Conservation (phyloP, 2,797 vertebrate genomes). For the Gymnodraco acuticeps region DNA sequence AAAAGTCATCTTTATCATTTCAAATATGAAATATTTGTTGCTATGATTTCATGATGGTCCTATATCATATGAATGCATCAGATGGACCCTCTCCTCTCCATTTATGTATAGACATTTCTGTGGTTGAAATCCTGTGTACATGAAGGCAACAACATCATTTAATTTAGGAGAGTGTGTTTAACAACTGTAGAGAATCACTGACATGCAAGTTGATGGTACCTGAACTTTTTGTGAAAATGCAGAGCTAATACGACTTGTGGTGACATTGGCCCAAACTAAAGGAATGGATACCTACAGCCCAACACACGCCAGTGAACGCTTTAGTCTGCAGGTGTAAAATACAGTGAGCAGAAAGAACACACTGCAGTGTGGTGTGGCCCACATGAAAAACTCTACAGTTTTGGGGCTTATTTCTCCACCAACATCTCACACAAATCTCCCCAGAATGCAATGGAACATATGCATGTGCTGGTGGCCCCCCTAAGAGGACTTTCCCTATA, state of each 20-base stretch:
- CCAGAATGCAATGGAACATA: slow-evolving; percentile 39
- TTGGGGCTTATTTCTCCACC: slow-evolving; percentile 33
- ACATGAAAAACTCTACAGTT: slow-evolving; percentile 32
- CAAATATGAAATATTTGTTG: no score
- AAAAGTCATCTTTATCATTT: no score
- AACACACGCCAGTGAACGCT: slow-evolving; percentile 33
- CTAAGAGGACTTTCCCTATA: not conserved
- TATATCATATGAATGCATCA: not conserved
- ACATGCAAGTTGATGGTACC: not conserved
- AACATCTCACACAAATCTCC: slow-evolving; percentile 37
- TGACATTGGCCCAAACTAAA: slow-evolving; percentile 25
- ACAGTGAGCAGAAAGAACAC: slow-evolving; percentile 17
- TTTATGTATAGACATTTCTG: no score
- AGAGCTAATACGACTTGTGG: not conserved
- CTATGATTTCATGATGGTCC: not conserved
- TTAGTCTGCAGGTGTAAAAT: slow-evolving; percentile 41
- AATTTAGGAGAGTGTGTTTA: no score
- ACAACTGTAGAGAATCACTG: no score
- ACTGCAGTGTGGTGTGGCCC: slow-evolving; percentile 20
- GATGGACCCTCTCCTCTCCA: not conserved
- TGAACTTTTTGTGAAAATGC: not conserved
- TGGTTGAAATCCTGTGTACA: no score
- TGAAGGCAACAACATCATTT: not conserved
- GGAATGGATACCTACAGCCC: slow-evolving; percentile 15
- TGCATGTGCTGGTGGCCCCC: not conserved